phyloP scores from a whole-genome alignment of 1,140 invertebrate species.

The Mylabris phalerata region DNA sequence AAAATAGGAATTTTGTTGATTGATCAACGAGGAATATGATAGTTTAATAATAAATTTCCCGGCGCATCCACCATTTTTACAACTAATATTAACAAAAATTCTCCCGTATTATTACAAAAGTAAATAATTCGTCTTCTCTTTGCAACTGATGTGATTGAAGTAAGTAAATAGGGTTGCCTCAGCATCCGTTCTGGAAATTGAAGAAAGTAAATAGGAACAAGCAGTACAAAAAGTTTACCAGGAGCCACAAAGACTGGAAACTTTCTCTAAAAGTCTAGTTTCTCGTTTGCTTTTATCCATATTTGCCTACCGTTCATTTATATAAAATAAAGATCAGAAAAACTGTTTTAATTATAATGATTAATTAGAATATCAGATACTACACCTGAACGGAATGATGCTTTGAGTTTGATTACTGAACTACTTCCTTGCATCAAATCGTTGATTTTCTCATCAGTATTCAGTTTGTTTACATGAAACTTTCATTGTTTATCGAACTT shows the following conservation, averaged over 20 bases:
- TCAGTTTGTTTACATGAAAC: conserved; percentile 36
- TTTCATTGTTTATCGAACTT: conserved; percentile 38
- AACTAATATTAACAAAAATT: background rate
- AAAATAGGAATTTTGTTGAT: no score
- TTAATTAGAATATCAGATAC: conserved; percentile 12
- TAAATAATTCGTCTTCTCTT: background rate
- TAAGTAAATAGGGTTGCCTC: background rate
- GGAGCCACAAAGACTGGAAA: background rate
- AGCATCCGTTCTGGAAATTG: background rate
- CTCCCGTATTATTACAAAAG: no score
- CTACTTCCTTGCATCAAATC: conserved; percentile 3
- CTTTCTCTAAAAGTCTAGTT: background rate
- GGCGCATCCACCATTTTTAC: background rate
- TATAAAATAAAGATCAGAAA: background rate
- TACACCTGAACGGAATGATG: no score
- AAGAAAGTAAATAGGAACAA: conserved; percentile 4
- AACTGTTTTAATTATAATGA: conserved; percentile 8
- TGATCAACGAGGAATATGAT: no score
- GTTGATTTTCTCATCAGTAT: conserved; percentile 27
- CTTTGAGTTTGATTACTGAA: conserved; percentile 6
- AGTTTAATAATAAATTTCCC: background rate
- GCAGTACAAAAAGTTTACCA: conserved; percentile 10
- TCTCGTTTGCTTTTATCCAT: no score
- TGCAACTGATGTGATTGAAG: background rate
- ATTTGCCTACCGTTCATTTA: no score